Conservation (phyloP, 2,797 vertebrate species). For the Periophthalmus magnuspinnatus region DNA sequence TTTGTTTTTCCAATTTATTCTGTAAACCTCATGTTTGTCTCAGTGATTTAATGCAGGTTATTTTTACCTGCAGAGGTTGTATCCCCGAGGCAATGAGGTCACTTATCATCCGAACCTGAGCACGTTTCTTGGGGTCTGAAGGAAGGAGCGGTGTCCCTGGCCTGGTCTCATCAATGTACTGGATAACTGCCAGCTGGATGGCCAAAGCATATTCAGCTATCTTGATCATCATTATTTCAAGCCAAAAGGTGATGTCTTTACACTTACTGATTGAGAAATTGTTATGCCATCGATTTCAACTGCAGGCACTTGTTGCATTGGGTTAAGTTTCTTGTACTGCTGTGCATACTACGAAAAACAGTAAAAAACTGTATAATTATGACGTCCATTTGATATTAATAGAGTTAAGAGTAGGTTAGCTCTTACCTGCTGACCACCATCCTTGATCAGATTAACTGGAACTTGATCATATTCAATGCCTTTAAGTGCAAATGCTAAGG, state of each 20-base stretch:
- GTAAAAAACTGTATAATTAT: conserved; percentile 6
- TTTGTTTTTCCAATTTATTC: conserved; percentile 1
- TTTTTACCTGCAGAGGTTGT: conserved; percentile 91
- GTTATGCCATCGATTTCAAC: conserved; percentile 90
- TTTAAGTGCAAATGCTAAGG: conserved; percentile 91
- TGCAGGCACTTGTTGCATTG: conserved; percentile 94
- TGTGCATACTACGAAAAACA: conserved; percentile 76
- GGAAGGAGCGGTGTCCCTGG: conserved; percentile 86
- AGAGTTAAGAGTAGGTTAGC: not conserved
- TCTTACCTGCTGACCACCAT: conserved; percentile 91
- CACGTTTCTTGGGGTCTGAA: conserved; percentile 83
- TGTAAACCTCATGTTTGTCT: not conserved
- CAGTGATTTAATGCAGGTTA: not conserved
- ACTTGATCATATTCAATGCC: conserved; percentile 86
- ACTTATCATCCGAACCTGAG: conserved; percentile 89
- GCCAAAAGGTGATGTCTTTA: not conserved
- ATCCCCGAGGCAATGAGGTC: conserved; percentile 89
- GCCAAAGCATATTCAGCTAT: not conserved
- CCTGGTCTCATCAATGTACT: conserved; percentile 93
- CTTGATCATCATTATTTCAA: not conserved
- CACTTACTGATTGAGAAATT: conserved; percentile 93
- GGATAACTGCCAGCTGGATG: conserved; percentile 89
- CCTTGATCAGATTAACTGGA: conserved; percentile 87
- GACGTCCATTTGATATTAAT: not conserved
- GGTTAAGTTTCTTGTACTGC: conserved; percentile 86